phyloP scores from a whole-genome alignment of 2,797 vertebrate genomes.

The Arremon aurantiirostris region DNA sequence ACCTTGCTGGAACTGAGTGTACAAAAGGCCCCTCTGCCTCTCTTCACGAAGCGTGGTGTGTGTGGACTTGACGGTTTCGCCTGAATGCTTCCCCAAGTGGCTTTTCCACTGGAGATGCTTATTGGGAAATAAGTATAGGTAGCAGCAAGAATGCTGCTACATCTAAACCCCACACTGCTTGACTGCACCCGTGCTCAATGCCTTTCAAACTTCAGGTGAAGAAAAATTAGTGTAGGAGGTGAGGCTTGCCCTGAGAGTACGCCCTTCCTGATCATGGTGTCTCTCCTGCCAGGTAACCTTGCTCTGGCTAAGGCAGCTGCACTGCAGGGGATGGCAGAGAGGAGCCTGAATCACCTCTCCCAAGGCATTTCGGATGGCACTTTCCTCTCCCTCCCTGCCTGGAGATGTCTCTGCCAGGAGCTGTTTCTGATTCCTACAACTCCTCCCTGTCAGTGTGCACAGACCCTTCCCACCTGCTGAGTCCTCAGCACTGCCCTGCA shows the following conservation, averaged over 20 bases:
- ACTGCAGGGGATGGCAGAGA: neutral
- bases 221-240: neutral
- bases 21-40: neutral
- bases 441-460: neutral
- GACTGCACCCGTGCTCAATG: neutral
- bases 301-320: neutral
- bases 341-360: neutral
- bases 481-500: neutral
- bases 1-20: neutral
- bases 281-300: neutral
- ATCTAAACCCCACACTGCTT: neutral
- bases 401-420: neutral
- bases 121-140: neutral
- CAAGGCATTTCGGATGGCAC: neutral
- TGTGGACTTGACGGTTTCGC: neutral
- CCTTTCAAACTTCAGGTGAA: neutral
- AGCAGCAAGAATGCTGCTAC: neutral
- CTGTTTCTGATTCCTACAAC: neutral
- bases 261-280: neutral
- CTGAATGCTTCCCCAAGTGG: neutral
- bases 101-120: neutral
- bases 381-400: neutral
- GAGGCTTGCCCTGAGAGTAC: neutral
- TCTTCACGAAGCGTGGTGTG: neutral
- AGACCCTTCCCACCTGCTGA: neutral